These are phyloP conservation scores for Trichogramma pretiosum DNA, from an alignment of 1,140 invertebrate genomes.

Conservation along the genomic window DNA sequence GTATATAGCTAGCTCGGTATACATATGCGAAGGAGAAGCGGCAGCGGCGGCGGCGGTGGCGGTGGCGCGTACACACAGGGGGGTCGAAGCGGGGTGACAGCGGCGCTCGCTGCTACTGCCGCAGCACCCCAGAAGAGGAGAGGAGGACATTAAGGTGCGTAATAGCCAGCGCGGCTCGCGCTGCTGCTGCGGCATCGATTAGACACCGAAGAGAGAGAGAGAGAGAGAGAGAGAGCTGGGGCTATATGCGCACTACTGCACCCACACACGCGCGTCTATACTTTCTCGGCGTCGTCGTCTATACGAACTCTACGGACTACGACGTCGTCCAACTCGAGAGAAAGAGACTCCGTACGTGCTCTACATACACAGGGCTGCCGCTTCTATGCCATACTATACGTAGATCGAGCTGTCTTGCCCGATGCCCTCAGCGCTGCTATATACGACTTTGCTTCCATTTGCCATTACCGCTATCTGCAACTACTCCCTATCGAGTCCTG, in stretches of 20 bases:
- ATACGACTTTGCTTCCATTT: too few relatives aligned
- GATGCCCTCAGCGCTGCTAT: too few relatives aligned
- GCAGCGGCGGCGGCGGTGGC: constrained; percentile 19
- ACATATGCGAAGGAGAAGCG: constrained; percentile 16
- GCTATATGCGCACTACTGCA: not conserved
- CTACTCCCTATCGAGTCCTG: too few relatives aligned
- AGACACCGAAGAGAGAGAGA: constrained; percentile 29
- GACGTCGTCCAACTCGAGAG: too few relatives aligned
- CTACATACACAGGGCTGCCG: constrained; percentile 42
- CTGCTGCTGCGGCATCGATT: constrained; percentile 45
- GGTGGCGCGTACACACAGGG: constrained; percentile 25
- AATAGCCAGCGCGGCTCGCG: constrained; percentile 44
- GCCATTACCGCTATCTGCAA: too few relatives aligned
- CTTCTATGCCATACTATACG: too few relatives aligned
- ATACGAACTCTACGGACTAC: too few relatives aligned
- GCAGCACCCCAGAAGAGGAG: too few relatives aligned
- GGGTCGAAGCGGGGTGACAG: constrained; percentile 21
- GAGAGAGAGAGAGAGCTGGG: not conserved
- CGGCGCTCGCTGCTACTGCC: too few relatives aligned
- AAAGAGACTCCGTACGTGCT: constrained; percentile 43
- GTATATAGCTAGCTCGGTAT: too few relatives aligned
- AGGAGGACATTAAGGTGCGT: constrained; percentile 46
- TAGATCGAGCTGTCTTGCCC: too few relatives aligned
- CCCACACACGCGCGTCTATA: constrained; percentile 25
- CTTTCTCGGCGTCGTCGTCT: too few relatives aligned